Evolutionary conservation across 2,797 vertebrate genomes (phyloP).

Genomic region (Macropus fuliginosus): DNA sequence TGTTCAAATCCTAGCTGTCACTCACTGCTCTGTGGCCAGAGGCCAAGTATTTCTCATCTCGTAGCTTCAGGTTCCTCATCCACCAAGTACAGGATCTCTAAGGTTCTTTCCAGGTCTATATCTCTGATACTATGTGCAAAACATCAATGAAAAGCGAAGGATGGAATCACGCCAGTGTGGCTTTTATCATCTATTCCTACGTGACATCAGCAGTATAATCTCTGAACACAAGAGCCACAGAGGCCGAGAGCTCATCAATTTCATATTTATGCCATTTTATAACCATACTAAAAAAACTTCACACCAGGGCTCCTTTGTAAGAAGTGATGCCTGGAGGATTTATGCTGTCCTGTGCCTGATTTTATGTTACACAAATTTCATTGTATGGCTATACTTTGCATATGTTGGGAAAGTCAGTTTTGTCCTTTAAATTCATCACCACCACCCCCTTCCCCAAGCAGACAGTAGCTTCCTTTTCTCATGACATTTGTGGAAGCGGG

Average conservation of each 20-base stretch:
- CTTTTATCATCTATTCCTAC: not conserved
- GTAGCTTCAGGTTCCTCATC: not conserved
- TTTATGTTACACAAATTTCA: not conserved
- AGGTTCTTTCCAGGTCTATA: not conserved
- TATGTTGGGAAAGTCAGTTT: not conserved
- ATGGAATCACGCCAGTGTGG: not conserved
- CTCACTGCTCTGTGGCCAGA: not conserved
- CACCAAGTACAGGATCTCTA: not conserved
- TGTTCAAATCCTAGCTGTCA: no score
- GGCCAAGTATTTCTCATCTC: not conserved
- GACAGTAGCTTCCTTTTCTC: not conserved
- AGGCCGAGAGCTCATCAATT: not conserved
- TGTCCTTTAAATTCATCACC: not conserved
- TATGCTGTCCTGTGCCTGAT: not conserved
- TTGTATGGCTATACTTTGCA: not conserved
- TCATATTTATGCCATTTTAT: not conserved
- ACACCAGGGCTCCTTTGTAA: not conserved
- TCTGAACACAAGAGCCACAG: not conserved
- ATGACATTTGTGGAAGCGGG: not conserved
- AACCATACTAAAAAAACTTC: not conserved
- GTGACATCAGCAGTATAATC: not conserved
- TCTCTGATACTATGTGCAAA: not conserved
- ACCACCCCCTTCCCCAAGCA: not conserved
- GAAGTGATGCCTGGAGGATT: not conserved
- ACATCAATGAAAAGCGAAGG: not conserved